Base-by-base conservation (phyloP, 2,797 vertebrate genomes). In the Streptopelia turtur region DNA sequence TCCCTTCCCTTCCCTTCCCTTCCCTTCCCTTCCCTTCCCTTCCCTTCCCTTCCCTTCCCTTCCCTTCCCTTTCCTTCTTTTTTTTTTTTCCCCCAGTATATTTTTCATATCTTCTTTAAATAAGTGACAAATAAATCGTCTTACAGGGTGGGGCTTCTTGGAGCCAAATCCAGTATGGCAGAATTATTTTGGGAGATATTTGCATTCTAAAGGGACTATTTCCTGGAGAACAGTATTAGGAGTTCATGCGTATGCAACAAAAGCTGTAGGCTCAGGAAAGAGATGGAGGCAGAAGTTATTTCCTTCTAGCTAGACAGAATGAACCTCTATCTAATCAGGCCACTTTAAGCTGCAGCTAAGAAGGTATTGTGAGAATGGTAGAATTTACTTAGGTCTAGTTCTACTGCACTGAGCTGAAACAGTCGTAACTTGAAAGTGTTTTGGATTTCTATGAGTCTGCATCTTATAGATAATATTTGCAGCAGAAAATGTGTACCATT, bases 141-240 rank as follows among this genome's bases (percentile, higher is more conserved):
- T 81, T 69, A 50, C 16, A 59, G 21, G 13, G 9, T 37, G 18
- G 21, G 16, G 22, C 15, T 89, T 31, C 43, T 11, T 27, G 24
- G 33, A 87, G 17, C 11, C 37, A 74, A 41, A 69, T 72, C 92
- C 30, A 76, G 8, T 17, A 18, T 57, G 22, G 21, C 37, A 93
- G 64, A 89, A 84, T 72, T 82, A 69, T 90, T 95, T 76, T 41
- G 37, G 66, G 30, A 81, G 18, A 27, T 77, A 90, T 79, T 84
- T 84, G 11, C 47, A 87, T 87, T 94, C 59, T 94, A 68, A 92
- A 72, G 28, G 30, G 21, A 61, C 25, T 75, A 5, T 71, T 90
- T 47, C 30, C 47, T 55, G 31, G 50, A 69, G 31, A 79, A 50
- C 3, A 28, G 10, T 37, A 37, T 71, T 61, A 78, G 27, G 50